These are phyloP conservation scores for Cheilosia grossa DNA, from an alignment of 2,888 invertebrate genomes.

Conservation along the genomic window DNA sequence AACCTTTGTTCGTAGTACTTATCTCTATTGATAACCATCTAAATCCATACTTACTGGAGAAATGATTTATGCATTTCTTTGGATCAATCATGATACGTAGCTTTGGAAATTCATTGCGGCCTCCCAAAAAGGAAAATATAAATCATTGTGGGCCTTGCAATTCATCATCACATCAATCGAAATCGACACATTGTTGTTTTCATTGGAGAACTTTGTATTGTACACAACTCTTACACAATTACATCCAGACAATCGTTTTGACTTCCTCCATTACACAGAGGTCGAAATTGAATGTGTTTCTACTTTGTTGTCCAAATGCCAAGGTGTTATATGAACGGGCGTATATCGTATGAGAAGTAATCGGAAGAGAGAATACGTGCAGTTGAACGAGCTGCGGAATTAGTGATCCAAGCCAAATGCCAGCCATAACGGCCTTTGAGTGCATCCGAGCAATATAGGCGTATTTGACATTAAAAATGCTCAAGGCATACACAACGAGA, in stretches of 20 bases:
- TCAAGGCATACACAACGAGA: constrained; percentile 35
- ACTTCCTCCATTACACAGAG: constrained; percentile 34
- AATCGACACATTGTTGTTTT: constrained; percentile 10
- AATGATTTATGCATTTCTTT: constrained; percentile 33
- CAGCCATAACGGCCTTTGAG: constrained; percentile 6
- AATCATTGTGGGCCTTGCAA: constrained; percentile 4
- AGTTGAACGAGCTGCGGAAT: constrained; percentile 27
- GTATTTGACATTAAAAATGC: constrained; percentile 58
- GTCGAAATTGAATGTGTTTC: constrained; percentile 7
- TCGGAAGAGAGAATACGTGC: constrained; percentile 26
- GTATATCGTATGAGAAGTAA: constrained; percentile 10
- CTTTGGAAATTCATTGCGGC: background rate
- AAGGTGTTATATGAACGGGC: constrained; percentile 29
- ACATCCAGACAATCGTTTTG: constrained; percentile 19
- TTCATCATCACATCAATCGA: constrained; percentile 20
- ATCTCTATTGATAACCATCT: background rate
- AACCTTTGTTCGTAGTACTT: background rate
- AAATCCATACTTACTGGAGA: constrained; percentile 6
- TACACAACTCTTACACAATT: constrained; percentile 18
- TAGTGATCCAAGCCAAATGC: constrained; percentile 9
- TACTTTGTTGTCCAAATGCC: constrained; percentile 41
- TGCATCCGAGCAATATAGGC: constrained; percentile 50
- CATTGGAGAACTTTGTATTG: constrained; percentile 6
- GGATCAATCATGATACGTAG: constrained; percentile 1
- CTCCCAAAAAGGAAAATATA: constrained; percentile 6